Evolutionary conservation across 2,797 vertebrate genomes (phyloP).

Genomic region (Octomys mimax): DNA sequence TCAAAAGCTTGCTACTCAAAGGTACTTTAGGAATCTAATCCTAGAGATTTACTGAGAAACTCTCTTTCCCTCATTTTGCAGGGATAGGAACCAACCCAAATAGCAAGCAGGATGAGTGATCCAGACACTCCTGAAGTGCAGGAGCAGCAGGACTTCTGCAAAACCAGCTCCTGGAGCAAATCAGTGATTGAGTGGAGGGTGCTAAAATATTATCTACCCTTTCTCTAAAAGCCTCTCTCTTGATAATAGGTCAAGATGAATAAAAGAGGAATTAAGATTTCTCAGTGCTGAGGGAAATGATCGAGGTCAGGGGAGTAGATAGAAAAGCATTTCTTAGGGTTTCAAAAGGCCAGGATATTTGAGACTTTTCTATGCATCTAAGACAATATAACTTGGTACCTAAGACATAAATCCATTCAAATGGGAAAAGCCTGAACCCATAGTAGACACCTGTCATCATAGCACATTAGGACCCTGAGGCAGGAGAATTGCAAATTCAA

Average conservation of each 20-base stretch:
- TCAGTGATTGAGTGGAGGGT: neutral
- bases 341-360: neutral
- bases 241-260: neutral
- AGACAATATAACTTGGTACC: neutral
- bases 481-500: neutral
- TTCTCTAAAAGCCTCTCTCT: neutral
- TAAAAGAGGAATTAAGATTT: neutral
- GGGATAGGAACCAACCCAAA: neutral
- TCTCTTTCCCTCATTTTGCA: neutral
- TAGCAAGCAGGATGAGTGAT: neutral
- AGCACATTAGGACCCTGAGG: neutral
- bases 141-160: neutral
- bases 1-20: conserved; percentile 18
- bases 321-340: conserved; percentile 18
- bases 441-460: neutral
- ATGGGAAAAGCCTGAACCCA: neutral
- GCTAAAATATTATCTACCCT: neutral
- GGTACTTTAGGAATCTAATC: neutral
- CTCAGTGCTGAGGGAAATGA: neutral
- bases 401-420: neutral
- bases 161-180: neutral
- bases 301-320: neutral
- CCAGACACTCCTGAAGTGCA: neutral
- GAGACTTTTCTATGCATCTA: neutral
- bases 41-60: conserved; percentile 15